Conservation (phyloP, 2,797 vertebrate species). For the Rhabdophis nuchalis region DNA sequence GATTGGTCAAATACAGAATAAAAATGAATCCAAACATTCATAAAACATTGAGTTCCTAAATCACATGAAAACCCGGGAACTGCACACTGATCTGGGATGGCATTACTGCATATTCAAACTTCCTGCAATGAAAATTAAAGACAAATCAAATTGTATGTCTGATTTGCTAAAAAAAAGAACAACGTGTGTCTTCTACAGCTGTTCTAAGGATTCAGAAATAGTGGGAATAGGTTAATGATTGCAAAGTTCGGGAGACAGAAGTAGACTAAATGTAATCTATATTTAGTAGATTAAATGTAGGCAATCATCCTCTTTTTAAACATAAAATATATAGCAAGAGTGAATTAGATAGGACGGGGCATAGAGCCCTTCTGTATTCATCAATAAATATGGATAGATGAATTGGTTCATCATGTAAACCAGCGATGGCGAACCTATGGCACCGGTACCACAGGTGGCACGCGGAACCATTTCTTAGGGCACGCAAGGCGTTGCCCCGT, state of each 20-base stretch:
- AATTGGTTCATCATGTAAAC: not conserved
- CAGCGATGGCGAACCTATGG: no score
- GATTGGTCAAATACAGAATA: not conserved
- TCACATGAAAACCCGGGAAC: not conserved
- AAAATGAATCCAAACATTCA: not conserved
- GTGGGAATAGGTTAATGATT: not conserved
- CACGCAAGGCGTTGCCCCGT: no score
- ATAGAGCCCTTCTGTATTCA: not conserved
- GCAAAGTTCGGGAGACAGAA: not conserved
- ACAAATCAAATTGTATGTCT: not conserved
- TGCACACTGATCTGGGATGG: not conserved
- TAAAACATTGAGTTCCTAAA: not conserved
- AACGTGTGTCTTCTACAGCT: not conserved
- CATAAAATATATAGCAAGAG: not conserved
- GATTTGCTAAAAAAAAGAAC: not conserved
- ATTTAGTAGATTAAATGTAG: not conserved
- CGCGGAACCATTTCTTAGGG: no score
- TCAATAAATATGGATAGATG: not conserved
- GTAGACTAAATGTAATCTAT: not conserved
- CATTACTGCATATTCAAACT: not conserved
- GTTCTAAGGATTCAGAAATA: not conserved
- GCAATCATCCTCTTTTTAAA: not conserved
- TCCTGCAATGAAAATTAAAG: not conserved
- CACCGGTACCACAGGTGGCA: no score
- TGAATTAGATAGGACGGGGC: not conserved